Base-by-base conservation (phyloP, 2,888 invertebrate genomes). In the Notodonta ziczac region DNA sequence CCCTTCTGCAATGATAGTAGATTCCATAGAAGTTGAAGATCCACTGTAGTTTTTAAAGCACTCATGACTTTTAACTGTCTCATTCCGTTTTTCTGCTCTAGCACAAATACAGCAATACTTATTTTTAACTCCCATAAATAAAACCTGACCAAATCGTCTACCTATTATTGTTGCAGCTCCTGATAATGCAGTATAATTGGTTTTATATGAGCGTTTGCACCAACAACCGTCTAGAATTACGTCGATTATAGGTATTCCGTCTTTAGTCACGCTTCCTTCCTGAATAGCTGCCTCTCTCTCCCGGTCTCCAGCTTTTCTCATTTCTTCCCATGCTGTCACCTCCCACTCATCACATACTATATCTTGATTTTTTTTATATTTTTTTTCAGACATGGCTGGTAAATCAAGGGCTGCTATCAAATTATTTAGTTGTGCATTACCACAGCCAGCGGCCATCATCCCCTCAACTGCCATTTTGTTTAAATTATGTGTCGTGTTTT, bases 41-140 rank as follows among this genome's bases (percentile, higher is more conserved):
- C 59, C 62, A 0, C 40, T 35, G 7, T 62, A 54, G 42, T 62
- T 59, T 62, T 59, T 56, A 35, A 53, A 53, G 8, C 52, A 62
- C 0, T n/a, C 24, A 24, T 59, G 59, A 2, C 44, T 55, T 12
- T 58, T 53, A 13, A 48, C 56, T 5, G 35, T 0, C 4, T 0
- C 2, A 42, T 56, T 53, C 58, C 7, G 52, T 7, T 62, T 58
- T 12, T 44, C 44, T 32, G 58, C 58, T 4, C 58, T 40, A 2
- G 13, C 58, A 44, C 52, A 58, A 9, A 35, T 58, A 12, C n/a
- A n/a, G n/a, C 58, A 58, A 24, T 58, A 52, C 52, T 51, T 52
- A 14, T 51, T 50, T 24, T 42, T 42, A 16, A 59, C 59, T 24
- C 54, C 59, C 8, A 40, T 14, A 24, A 35, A 54, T 13, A 54